phyloP scores from a whole-genome alignment of 1,140 invertebrate species.

The Dufourea novaeangliae region DNA sequence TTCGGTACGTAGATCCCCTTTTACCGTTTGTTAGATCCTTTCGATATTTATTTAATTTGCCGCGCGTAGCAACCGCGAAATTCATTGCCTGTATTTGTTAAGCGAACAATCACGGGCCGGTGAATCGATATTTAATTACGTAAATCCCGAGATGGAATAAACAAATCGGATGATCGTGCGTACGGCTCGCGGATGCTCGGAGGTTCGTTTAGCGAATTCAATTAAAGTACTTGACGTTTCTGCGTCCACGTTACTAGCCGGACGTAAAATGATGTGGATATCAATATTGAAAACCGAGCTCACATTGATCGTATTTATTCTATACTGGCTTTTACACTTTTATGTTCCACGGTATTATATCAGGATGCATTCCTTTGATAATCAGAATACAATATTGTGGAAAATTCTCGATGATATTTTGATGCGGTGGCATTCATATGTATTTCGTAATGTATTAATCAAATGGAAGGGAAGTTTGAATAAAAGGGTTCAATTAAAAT shows the following conservation, averaged over 20 bases:
- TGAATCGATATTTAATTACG: conserved; percentile 49
- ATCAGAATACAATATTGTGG: too few relatives aligned
- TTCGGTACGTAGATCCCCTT: background rate
- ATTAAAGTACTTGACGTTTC: conserved; percentile 24
- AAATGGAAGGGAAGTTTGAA: too few relatives aligned
- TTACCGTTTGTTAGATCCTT: background rate
- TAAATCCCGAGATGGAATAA: conserved; percentile 42
- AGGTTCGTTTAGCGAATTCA: conserved; percentile 21
- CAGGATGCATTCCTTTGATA: too few relatives aligned
- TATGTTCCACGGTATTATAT: too few relatives aligned
- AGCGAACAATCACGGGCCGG: conserved; percentile 19
- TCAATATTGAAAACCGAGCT: background rate
- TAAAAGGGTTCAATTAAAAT: too few relatives aligned
- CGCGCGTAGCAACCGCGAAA: background rate
- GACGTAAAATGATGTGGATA: background rate
- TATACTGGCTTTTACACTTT: too few relatives aligned
- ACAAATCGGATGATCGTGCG: conserved; percentile 31
- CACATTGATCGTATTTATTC: too few relatives aligned
- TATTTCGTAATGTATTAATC: too few relatives aligned
- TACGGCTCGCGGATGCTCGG: background rate
- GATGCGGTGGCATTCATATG: too few relatives aligned
- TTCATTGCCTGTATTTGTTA: conserved; percentile 22
- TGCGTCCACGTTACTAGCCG: background rate
- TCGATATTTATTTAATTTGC: background rate
- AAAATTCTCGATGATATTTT: too few relatives aligned